phyloP scores from a whole-genome alignment of 37 sponge, comb jelly and placozoan genomes.

The Cliona cf. orientalis region DNA sequence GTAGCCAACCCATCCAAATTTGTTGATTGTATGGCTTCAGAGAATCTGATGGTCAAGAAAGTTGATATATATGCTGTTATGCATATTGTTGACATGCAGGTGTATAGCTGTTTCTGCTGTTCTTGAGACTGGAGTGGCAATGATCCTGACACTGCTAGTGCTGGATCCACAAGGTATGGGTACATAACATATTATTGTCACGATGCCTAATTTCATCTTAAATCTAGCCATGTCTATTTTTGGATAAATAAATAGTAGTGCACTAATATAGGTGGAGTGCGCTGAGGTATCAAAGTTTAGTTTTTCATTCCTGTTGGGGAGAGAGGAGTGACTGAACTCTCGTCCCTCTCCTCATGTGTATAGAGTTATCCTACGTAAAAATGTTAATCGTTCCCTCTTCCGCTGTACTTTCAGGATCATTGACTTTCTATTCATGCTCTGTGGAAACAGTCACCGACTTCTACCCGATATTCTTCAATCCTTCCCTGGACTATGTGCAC shows the following conservation, averaged over 20 bases:
- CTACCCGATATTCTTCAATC: constrained; percentile 64
- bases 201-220: neutral
- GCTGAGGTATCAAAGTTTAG: too few relatives aligned
- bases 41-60: too few relatives aligned
- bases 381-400: neutral
- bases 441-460: constrained; percentile 28
- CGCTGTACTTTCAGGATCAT: constrained; percentile 18
- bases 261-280: too few relatives aligned
- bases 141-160: constrained; percentile 28
- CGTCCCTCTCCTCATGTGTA: too few relatives aligned
- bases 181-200: neutral
- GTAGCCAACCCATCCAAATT: too few relatives aligned
- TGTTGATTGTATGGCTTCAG: too few relatives aligned
- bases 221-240: too few relatives aligned
- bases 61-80: neutral
- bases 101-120: neutral
- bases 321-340: too few relatives aligned
- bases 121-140: constrained; percentile 17
- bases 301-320: too few relatives aligned
- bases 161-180: constrained; percentile 33
- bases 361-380: too few relatives aligned
- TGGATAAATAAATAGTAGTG: too few relatives aligned
- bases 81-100: neutral
- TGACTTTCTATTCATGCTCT: constrained; percentile 36
- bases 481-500: constrained; percentile 33